Evolutionary conservation across 2,888 invertebrate species (phyloP).

Genomic region (Oithona nana): DNA sequence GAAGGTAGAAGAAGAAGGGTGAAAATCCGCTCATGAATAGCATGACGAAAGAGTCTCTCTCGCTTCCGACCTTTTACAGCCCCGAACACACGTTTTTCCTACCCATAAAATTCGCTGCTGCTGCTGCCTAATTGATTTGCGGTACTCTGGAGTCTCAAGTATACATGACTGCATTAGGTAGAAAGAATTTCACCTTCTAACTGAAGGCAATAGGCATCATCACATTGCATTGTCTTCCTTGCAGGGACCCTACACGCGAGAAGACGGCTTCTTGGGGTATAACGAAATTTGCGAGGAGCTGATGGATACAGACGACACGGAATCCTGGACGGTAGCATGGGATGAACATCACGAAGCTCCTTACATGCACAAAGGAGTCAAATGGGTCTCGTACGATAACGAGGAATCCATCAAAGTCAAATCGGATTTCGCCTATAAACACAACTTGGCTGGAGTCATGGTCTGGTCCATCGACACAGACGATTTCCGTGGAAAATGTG

Average conservation of each 20-base stretch:
- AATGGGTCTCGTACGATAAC: slow-evolving; percentile 56
- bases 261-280: slow-evolving; percentile 67
- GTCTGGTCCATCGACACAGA: slow-evolving; percentile 78
- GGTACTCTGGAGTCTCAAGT: too few species aligned
- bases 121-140: too few species aligned
- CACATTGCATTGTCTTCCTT: too few species aligned
- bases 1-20: too few species aligned
- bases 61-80: too few species aligned
- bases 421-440: slow-evolving; percentile 38
- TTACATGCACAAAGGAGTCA: slow-evolving; percentile 38
- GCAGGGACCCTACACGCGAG: slow-evolving; percentile 51
- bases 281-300: slow-evolving; percentile 43
- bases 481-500: slow-evolving; percentile 54
- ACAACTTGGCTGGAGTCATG: slow-evolving; percentile 57
- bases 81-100: too few species aligned
- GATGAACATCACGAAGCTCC: slow-evolving; percentile 43
- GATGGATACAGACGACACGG: slow-evolving; percentile 22
- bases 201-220: too few species aligned
- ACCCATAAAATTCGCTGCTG: too few species aligned
- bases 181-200: too few species aligned
- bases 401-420: slow-evolving; percentile 51
- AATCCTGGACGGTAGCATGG: slow-evolving; percentile 47
- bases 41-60: too few species aligned
- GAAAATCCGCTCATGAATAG: too few species aligned
- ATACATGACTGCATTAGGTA: too few species aligned